phyloP scores from a whole-genome alignment of 2,888 invertebrate species.

The Masnerella sp. region DNA sequence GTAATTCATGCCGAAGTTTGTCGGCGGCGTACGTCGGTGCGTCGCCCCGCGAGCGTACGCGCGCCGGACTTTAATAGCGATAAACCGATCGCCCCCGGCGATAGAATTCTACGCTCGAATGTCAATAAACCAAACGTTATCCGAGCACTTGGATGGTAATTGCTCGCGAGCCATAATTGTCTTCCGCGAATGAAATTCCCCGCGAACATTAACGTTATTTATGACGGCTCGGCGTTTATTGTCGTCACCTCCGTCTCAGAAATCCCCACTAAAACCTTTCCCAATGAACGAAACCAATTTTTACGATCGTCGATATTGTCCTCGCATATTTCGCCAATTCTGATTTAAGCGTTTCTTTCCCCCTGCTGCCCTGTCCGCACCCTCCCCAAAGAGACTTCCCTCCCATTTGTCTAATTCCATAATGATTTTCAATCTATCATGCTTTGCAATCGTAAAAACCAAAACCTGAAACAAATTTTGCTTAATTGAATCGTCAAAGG shows the following conservation, averaged over 20 bases:
- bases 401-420: too few relatives aligned
- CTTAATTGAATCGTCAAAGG: too few relatives aligned
- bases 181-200: slow-evolving; percentile 56
- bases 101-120: slow-evolving; percentile 56
- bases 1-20: slow-evolving; percentile 76
- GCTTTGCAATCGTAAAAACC: too few relatives aligned
- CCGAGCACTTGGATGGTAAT: slow-evolving; percentile 56
- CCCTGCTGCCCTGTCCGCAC: too few relatives aligned
- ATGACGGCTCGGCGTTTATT: slow-evolving; percentile 34
- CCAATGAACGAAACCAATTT: too few relatives aligned
- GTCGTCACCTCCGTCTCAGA: slow-evolving; percentile 23
- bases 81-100: slow-evolving; percentile 57
- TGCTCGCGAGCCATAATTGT: slow-evolving; percentile 59
- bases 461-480: too few relatives aligned
- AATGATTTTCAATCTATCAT: too few relatives aligned
- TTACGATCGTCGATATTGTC: too few relatives aligned
- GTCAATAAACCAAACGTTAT: slow-evolving; percentile 59
- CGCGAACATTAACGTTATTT: slow-evolving; percentile 46
- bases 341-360: too few relatives aligned
- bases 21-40: slow-evolving; percentile 58
- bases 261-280: too few relatives aligned
- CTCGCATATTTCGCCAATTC: too few relatives aligned
- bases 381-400: too few relatives aligned
- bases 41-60: slow-evolving; percentile 51
- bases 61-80: slow-evolving; percentile 60